Evolutionary conservation across 2,888 invertebrate species (phyloP), one percentile per base, ranked within the genome.

Genomic region (Cacoxenus indagator): DNA sequence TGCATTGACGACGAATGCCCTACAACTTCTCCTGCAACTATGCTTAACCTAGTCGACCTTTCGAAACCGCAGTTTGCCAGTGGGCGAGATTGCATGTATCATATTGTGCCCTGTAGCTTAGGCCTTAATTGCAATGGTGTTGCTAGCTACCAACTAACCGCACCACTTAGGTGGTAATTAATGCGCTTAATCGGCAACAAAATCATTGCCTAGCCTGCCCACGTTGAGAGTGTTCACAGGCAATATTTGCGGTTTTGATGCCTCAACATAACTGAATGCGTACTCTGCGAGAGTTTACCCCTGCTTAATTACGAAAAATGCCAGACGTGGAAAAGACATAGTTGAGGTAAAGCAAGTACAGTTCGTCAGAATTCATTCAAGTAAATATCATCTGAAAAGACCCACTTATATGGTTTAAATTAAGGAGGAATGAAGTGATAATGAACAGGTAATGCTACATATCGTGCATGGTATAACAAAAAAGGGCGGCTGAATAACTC

Each of bases 141-240:
- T n/a, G 37, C 37, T 1, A 37, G 37, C 37, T 14, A n/a, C 14
- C 1, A 1, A 37, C 37, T 37, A 14, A 37, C 37, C 37, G 37
- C n/a, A n/a, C n/a, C n/a, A 14, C 2, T 4, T 37, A 8, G 37
- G 37, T 37, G 61, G 64, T 48, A 64, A 64, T 64, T 64, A 64
- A 64, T 46, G 24, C 24, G 64, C 48, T 64, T 46, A 64, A 64
- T 48, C 45, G 27, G 48, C 48, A 17, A n/a, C 9, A 64, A 64
- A 64, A 64, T 29, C 11, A 48, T 59, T 17, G 17, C 22, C 22
- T 9, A 9, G 11, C 24, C 24, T 14, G 11, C 26, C 54, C n/a
- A 14, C 26, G 26, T 9, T 26, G 22, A 24, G 19, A 24, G 5
- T 9, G 2, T 8, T 9, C 11, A 17, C 48, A 48, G 48, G 8